Evolutionary conservation across 2,888 invertebrate species (phyloP).

Genomic region (Eurytoma adleriae): DNA sequence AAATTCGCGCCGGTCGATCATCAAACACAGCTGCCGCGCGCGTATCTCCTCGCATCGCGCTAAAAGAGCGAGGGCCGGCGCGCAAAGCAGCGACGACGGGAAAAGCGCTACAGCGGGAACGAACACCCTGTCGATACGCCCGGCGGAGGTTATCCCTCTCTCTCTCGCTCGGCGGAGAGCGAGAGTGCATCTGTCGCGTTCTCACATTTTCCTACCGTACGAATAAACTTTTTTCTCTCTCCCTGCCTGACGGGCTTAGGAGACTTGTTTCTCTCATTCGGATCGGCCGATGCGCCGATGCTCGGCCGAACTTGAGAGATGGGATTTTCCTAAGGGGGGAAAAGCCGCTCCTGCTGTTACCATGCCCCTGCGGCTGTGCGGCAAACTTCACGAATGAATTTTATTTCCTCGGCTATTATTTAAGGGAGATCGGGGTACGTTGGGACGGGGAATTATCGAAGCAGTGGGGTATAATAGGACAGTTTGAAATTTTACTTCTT

Average conservation of each 20-base stretch:
- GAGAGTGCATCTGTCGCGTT: slow-evolving; percentile 34
- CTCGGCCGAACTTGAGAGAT: background rate
- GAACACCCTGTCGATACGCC: slow-evolving; percentile 1
- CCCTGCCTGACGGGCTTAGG: background rate
- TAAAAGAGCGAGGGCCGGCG: background rate
- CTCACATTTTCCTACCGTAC: slow-evolving; percentile 17
- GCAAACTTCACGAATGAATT: too few species aligned
- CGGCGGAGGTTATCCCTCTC: background rate
- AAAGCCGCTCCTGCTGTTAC: slow-evolving; percentile 6
- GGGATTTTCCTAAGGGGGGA: slow-evolving; percentile 2
- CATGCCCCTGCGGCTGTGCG: background rate
- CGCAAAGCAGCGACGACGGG: background rate
- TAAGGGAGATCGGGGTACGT: background rate
- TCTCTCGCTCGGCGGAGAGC: background rate
- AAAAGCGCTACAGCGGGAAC: background rate
- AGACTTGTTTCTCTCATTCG: background rate
- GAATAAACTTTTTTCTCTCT: slow-evolving; percentile 8
- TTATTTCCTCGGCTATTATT: too few species aligned
- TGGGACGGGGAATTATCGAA: background rate
- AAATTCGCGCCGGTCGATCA: slow-evolving; percentile 11
- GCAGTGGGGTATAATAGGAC: background rate
- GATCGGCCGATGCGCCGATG: background rate
- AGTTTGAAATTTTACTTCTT: background rate
- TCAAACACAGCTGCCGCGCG: slow-evolving; percentile 28
- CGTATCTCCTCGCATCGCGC: slow-evolving; percentile 1